Percentiles rank a stretch among this genome's conserved stretches.
Evolutionary conservation across 2,888 invertebrate genomes (phyloP).

Genomic region (Pyrochroa serraticornis): DNA sequence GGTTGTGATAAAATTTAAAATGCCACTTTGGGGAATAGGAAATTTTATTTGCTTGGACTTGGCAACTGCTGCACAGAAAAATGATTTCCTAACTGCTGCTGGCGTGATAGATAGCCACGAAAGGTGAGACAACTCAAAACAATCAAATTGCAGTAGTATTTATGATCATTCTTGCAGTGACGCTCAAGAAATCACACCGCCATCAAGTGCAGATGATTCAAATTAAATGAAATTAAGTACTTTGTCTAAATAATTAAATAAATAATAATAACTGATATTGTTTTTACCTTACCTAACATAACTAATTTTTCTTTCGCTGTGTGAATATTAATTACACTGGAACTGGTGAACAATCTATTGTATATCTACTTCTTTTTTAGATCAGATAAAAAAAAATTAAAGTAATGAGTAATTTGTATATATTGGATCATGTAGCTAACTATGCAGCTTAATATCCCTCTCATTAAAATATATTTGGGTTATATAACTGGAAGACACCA

Average conservation of each 20-base stretch:
- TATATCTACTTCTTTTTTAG: constrained; percentile 13
- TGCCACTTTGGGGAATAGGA: too few relatives aligned
- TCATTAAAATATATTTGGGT: constrained; percentile 16
- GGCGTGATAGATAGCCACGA: constrained; percentile 9
- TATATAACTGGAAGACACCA: constrained; percentile 15
- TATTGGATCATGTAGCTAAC: constrained; percentile 14
- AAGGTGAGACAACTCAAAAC: constrained; percentile 15
- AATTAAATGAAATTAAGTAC: neutral
- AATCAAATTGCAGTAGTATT: constrained; percentile 12
- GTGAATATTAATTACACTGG: constrained; percentile 17
- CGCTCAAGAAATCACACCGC: neutral
- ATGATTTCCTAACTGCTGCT: constrained; percentile 4
- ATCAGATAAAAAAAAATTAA: constrained; percentile 14
- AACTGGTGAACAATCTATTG: constrained; percentile 17
- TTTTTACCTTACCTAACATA: constrained; percentile 16
- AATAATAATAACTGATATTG: constrained; percentile 14
- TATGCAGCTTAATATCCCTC: constrained; percentile 14
- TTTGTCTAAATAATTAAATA: constrained; percentile 10
- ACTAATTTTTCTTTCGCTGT: constrained; percentile 15
- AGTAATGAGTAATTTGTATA: constrained; percentile 14
- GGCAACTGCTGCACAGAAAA: neutral
- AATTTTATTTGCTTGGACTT: neutral
- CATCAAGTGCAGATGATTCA: neutral
- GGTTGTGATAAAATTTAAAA: too few relatives aligned
- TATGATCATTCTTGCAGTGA: constrained; percentile 4